Evolutionary conservation across 2,797 vertebrate species (phyloP).

Genomic region (Diplodus sargus): DNA sequence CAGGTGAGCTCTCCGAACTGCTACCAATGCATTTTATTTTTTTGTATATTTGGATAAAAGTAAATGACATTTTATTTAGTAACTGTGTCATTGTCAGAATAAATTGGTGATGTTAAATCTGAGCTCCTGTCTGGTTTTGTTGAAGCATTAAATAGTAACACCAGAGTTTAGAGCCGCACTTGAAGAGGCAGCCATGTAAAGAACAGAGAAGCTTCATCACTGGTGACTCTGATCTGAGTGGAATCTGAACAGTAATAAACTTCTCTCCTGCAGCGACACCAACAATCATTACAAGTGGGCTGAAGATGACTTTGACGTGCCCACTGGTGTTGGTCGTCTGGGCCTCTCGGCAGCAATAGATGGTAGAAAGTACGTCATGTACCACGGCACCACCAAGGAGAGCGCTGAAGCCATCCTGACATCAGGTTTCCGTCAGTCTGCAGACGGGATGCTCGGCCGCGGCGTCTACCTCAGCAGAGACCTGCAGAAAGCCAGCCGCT

Average conservation of each 20-base stretch:
- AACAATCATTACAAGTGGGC: constrained; percentile 35
- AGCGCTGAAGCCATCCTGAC: background rate
- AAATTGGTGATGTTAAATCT: no score
- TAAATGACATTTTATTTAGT: no score
- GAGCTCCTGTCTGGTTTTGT: background rate
- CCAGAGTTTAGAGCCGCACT: no score
- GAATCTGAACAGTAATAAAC: no score
- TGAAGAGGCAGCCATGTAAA: no score
- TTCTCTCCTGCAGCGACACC: background rate
- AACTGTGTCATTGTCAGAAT: background rate
- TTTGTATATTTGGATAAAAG: no score
- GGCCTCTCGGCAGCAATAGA: background rate
- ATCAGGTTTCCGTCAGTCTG: constrained; percentile 32
- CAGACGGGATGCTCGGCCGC: constrained; percentile 62
- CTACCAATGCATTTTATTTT: no score
- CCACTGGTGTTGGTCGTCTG: rapidly evolving
- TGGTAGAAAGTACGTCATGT: no score
- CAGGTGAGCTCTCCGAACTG: no score
- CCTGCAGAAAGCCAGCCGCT: constrained; percentile 74
- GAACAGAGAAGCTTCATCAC: no score
- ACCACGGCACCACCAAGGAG: constrained; percentile 8
- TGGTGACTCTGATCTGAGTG: no score
- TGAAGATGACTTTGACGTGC: constrained; percentile 55
- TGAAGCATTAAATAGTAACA: background rate
- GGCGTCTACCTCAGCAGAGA: constrained; percentile 84